Conservation (phyloP, 92 coral and sea anemone genomes). For the Desmophyllum pertusum region DNA sequence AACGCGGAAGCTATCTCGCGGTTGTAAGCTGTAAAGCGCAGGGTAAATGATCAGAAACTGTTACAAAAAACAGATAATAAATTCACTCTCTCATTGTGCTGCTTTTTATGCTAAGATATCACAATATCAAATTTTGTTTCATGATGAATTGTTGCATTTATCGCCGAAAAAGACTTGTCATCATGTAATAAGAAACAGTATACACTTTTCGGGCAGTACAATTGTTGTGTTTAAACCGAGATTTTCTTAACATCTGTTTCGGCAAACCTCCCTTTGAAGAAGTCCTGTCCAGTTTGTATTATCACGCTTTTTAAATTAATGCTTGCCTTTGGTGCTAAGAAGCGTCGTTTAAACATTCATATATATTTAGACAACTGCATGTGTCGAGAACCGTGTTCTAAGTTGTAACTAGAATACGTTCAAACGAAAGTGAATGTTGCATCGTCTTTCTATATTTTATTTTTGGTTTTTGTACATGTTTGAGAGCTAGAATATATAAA, state of each 20-base stretch:
- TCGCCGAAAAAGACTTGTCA: neutral
- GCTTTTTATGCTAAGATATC: neutral
- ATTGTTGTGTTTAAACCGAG: neutral
- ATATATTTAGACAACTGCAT: neutral
- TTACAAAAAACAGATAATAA: neutral
- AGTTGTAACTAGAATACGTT: neutral
- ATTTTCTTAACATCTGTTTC: neutral
- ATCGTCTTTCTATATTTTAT: neutral
- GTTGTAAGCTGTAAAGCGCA: neutral
- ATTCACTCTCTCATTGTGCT: neutral
- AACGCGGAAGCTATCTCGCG: neutral
- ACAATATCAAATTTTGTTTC: neutral
- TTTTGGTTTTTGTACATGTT: neutral
- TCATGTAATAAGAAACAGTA: neutral
- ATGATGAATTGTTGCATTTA: neutral
- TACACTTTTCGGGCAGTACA: neutral
- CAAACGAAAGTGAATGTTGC: neutral
- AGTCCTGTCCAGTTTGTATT: neutral
- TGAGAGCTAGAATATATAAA: neutral
- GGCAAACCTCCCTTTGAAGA: neutral
- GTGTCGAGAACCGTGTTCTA: neutral
- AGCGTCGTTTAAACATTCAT: slow-evolving; percentile 4
- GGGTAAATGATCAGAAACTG: neutral
- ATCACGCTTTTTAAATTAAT: neutral
- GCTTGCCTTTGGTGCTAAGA: neutral